Evolutionary conservation across 2,888 invertebrate genomes (phyloP).

Genomic region (Limnephilus rhombicus): DNA sequence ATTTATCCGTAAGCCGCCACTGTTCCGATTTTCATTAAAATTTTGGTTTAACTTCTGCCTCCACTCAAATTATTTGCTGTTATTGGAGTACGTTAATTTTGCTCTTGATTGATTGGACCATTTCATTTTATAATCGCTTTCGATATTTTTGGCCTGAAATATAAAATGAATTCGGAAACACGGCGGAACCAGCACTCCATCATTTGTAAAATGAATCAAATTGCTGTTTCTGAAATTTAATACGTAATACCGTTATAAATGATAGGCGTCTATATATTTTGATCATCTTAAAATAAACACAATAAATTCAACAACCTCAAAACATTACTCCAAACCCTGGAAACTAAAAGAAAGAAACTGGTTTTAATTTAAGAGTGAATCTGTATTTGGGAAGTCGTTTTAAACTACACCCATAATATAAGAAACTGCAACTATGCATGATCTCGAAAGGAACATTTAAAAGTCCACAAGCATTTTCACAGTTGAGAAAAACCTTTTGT

Average conservation of each 20-base stretch:
- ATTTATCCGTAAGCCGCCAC: background rate
- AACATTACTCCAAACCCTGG: no score
- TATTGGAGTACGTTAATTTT: background rate
- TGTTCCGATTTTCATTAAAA: background rate
- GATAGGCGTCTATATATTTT: background rate
- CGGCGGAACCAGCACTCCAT: background rate
- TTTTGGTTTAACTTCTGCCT: background rate
- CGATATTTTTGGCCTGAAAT: background rate
- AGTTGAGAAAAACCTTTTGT: no score
- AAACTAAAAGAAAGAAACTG: no score
- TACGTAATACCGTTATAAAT: background rate
- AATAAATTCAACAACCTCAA: no score
- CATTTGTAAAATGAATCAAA: background rate
- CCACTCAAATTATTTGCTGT: background rate
- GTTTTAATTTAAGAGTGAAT: no score
- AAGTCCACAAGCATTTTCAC: no score
- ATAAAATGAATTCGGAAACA: background rate
- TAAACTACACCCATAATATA: no score
- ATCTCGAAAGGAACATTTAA: no score
- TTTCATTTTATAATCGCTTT: background rate
- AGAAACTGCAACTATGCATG: no score
- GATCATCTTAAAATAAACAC: background rate
- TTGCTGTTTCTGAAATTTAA: background rate
- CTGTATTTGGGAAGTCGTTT: no score
- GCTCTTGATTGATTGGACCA: background rate